Conservation (phyloP, 1,140 invertebrate genomes). For the Zaprionus tsacasi region DNA sequence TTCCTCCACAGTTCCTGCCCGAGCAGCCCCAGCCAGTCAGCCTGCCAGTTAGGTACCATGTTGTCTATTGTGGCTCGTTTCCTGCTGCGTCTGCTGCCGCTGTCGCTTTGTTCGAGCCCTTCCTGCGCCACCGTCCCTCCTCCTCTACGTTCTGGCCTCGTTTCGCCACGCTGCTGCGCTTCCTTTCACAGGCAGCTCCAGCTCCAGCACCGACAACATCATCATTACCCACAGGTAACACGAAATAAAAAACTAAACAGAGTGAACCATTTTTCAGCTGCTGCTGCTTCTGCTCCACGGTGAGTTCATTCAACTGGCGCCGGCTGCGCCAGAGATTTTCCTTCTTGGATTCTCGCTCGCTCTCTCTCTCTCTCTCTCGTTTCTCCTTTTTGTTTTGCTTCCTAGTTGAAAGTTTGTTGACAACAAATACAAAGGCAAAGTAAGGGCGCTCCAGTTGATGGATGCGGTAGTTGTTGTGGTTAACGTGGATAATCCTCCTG, state of each 20-base stretch:
- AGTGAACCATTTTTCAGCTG: conserved; percentile 67
- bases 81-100: conserved; percentile 48
- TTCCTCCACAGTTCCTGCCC: conserved; percentile 8
- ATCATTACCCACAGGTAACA: conserved; percentile 66
- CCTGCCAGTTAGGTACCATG: conserved; percentile 39
- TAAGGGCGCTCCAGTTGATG: conserved; percentile 76
- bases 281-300: conserved; percentile 34
- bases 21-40: conserved; percentile 1
- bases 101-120: conserved; percentile 44
- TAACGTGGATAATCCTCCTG: conserved; percentile 63
- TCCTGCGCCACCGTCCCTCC: background rate
- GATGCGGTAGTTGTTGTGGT: conserved; percentile 57
- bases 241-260: conserved; percentile 41
- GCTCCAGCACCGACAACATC: conserved; percentile 62
- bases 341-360: conserved; percentile 16
- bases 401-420: conserved; percentile 66
- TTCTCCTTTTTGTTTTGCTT: conserved; percentile 37
- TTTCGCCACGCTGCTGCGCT: conserved; percentile 47
- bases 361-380: background rate
- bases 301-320: conserved; percentile 78
- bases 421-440: conserved; percentile 56
- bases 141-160: conserved; percentile 55
- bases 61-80: conserved; percentile 78
- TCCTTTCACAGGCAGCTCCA: conserved; percentile 66
- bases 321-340: conserved; percentile 67